Conservation (phyloP, 1,140 invertebrate species). For the Chrysomallon squamiferum region DNA sequence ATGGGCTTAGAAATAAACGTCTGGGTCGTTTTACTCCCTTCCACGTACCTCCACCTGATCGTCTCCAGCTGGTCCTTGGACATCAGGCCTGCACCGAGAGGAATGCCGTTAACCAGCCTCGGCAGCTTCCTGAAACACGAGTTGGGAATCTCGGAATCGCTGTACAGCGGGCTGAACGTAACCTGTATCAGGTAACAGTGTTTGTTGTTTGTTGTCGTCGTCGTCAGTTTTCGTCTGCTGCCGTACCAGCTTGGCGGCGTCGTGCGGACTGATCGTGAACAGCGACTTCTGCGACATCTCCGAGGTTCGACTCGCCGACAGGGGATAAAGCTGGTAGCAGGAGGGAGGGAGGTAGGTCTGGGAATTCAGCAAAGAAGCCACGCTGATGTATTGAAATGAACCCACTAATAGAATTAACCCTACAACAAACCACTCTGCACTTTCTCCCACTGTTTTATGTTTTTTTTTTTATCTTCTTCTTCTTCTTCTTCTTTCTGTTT, state of each 20-base stretch:
- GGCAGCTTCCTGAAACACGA: slow-evolving; percentile 42
- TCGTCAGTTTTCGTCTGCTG: slow-evolving; percentile 28
- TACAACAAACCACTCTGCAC: no score
- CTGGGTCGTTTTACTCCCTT: slow-evolving; percentile 34
- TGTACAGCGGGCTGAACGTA: slow-evolving; percentile 40
- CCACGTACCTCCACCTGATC: slow-evolving; percentile 48
- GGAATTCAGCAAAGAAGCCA: no score
- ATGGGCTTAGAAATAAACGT: slow-evolving; percentile 47
- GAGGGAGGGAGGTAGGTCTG: no score
- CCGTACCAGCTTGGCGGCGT: slow-evolving; percentile 33
- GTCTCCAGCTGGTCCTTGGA: slow-evolving; percentile 28
- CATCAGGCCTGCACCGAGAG: slow-evolving; percentile 46
- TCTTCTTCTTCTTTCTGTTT: no score
- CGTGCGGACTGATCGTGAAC: slow-evolving; percentile 39
- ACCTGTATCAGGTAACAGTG: slow-evolving; percentile 47
- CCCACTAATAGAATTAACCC: no score
- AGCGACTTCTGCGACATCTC: slow-evolving; percentile 19
- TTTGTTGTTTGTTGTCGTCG: slow-evolving; percentile 22
- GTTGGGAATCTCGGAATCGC: slow-evolving; percentile 37
- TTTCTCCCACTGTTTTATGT: no score
- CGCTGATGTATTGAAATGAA: no score
- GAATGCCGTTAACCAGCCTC: slow-evolving; percentile 49
- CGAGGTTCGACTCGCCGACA: no score
- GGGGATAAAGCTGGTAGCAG: no score
- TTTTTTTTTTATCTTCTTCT: no score